phyloP scores from a whole-genome alignment of 2,797 vertebrate genomes.

The Petrocephalus schoutedeni region DNA sequence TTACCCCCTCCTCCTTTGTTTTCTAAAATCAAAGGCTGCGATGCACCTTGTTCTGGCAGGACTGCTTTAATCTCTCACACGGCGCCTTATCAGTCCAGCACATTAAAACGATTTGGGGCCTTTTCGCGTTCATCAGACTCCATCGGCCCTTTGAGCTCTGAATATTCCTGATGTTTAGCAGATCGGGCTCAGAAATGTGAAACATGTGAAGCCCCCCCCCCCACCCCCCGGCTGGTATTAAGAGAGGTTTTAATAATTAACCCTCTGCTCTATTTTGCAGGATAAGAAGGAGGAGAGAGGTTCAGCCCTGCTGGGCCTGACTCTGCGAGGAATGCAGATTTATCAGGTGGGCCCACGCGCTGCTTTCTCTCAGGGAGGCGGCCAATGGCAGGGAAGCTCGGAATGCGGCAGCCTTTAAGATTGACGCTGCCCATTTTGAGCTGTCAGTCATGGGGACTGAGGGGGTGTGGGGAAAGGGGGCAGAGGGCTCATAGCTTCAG shows the following conservation, averaged over 20 bases:
- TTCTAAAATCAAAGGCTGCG: not conserved
- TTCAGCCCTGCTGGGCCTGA: conserved; percentile 78
- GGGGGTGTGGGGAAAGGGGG: not conserved
- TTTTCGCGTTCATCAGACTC: not conserved
- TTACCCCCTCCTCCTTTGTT: not conserved
- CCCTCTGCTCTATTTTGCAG: conserved; percentile 57
- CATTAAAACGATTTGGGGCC: not conserved
- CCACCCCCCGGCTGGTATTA: not conserved
- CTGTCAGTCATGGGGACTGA: conserved; percentile 60
- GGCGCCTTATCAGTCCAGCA: not conserved
- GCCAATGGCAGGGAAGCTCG: conserved; percentile 29
- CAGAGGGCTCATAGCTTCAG: conserved; percentile 30
- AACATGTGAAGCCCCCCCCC: not conserved
- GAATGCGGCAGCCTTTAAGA: conserved; percentile 58
- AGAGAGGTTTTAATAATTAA: not conserved
- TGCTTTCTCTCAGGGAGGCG: conserved; percentile 16
- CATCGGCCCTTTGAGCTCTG: not conserved
- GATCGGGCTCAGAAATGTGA: conserved; percentile 20
- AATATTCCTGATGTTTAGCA: conserved; percentile 22
- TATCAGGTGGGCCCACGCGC: conserved; percentile 73
- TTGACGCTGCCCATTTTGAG: conserved; percentile 58
- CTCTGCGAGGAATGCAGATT: conserved; percentile 83
- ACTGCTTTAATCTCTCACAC: not conserved
- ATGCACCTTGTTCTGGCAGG: not conserved
- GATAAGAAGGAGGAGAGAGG: conserved; percentile 82